These are phyloP conservation scores for Emydoidea blandingii DNA, from an alignment of 2,797 vertebrate species.

Conservation along the genomic window DNA sequence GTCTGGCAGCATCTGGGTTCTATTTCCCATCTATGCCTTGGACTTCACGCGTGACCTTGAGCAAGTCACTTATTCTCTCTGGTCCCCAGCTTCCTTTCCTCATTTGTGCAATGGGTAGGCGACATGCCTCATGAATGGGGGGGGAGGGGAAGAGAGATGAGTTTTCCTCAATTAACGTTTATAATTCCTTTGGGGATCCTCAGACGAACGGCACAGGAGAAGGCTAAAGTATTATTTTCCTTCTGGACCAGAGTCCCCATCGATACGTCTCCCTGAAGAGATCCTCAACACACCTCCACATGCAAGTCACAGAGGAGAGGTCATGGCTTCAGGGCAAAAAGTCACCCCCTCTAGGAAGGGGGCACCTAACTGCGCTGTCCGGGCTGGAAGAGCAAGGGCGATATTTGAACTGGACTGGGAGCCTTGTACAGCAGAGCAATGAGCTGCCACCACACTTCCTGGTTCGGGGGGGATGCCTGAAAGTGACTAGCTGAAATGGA, in stretches of 20 bases:
- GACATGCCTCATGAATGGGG: neutral
- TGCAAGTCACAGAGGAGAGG: too few relatives aligned
- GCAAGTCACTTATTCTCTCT: neutral
- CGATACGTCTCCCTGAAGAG: neutral
- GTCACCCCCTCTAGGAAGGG: neutral
- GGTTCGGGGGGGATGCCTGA: neutral
- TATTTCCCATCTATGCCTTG: neutral
- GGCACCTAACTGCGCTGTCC: too few relatives aligned
- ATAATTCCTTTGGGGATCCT: neutral
- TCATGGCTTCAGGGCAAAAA: too few relatives aligned
- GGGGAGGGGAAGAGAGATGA: too few relatives aligned
- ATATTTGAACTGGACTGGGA: neutral
- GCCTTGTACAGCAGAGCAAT: neutral
- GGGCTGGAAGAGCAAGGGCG: too few relatives aligned
- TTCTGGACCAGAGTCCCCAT: too few relatives aligned
- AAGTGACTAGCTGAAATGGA: neutral
- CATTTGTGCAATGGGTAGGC: neutral
- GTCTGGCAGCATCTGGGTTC: neutral
- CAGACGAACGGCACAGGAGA: neutral
- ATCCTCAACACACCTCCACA: too few relatives aligned
- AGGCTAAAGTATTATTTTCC: neutral
- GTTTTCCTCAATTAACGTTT: too few relatives aligned
- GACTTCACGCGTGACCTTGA: neutral
- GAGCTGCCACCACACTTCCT: too few relatives aligned
- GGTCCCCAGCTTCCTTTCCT: neutral